These are phyloP conservation scores for Oreochromis grahami DNA, from an alignment of 2,797 vertebrate species.

Conservation along the genomic window DNA sequence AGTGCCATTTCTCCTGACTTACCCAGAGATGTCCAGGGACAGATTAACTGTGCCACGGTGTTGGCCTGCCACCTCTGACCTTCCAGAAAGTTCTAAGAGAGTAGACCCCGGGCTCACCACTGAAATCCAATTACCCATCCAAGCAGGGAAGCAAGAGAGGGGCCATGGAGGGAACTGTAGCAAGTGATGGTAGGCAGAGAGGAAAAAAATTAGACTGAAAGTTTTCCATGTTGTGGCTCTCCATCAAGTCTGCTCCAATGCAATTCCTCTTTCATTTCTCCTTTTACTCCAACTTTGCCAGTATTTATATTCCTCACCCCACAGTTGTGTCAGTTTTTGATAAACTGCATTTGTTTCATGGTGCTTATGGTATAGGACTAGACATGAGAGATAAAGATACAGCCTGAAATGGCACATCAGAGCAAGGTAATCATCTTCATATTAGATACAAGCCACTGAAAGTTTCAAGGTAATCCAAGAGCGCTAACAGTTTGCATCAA, in stretches of 20 bases:
- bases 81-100: conserved; percentile 64
- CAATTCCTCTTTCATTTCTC: neutral
- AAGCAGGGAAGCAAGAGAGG: conserved; percentile 49
- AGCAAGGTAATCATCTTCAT: conserved; percentile 18
- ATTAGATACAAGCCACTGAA: conserved; percentile 12
- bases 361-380: conserved; percentile 1
- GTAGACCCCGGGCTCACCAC: conserved; percentile 51
- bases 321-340: neutral
- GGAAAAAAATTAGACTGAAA: conserved; percentile 11
- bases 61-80: conserved; percentile 68
- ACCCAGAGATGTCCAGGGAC: conserved; percentile 57
- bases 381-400: neutral
- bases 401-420: neutral
- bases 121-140: conserved; percentile 71
- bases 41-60: conserved; percentile 68
- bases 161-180: conserved; percentile 5
- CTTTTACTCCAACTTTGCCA: neutral
- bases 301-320: neutral
- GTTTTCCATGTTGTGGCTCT: conserved; percentile 15
- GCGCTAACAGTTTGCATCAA: conserved; percentile 12
- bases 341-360: neutral
- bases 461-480: conserved; percentile 43
- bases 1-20: conserved; percentile 32
- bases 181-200: neutral
- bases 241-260: neutral